Conservation (phyloP, 2,113 vertebrate genomes). For the Eulemur macaco region DNA sequence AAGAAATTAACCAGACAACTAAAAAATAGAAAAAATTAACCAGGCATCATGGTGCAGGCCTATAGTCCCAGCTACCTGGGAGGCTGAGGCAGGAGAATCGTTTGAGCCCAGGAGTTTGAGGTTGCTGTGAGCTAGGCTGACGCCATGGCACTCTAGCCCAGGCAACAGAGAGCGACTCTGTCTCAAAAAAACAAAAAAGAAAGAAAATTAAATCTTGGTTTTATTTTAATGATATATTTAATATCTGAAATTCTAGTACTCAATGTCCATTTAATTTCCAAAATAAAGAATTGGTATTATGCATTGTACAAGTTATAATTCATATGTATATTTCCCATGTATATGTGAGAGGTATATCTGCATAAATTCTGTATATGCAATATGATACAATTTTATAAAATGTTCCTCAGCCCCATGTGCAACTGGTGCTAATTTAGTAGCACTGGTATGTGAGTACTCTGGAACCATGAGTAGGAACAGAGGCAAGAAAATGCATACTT, state of each 20-base stretch:
- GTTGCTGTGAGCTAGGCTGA: no score
- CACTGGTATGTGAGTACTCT: neutral
- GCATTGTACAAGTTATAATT: neutral
- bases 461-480: neutral
- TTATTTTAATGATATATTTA: neutral
- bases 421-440: neutral
- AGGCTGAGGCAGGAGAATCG: no score
- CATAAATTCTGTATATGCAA: neutral
- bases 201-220: constrained; percentile 13
- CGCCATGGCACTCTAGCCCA: no score
- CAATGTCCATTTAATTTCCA: neutral
- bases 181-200: no score
- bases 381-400: neutral
- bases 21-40: no score
- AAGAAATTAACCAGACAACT: no score
- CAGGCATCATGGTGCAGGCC: no score
- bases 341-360: neutral
- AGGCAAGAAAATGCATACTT: neutral
- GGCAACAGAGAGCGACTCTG: no score
- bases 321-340: neutral
- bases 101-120: no score
- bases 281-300: neutral
- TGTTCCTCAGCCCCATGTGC: neutral
- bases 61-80: no score
- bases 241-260: neutral